Percentiles rank a stretch among this genome's conserved stretches.
phyloP scores from a whole-genome alignment of 2,113 vertebrate genomes.

The human (Homo sapiens) region GRCh38 chr6:8701001-8701500 shows the following conservation, averaged over 20 bases:
- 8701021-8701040: background rate
- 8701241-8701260: background rate
- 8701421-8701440: background rate
- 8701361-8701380: background rate
- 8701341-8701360: background rate
- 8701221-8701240: background rate
- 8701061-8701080: background rate
- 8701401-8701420: background rate
- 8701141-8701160: background rate
- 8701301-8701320: background rate
- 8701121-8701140: background rate
- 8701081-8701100: background rate
- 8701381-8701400: background rate
- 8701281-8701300: background rate
- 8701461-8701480: background rate
- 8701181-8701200: background rate
- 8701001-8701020: background rate
- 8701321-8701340: background rate
- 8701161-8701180: background rate
- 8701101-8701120: background rate
- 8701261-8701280: background rate
- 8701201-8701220: background rate
- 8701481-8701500: background rate
- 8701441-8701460: background rate
- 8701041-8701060: background rate